phyloP scores from a whole-genome alignment of 2,113 vertebrate genomes.

The rabbit (Oryctolagus cuniculus) region mOryCun1.1 NC_091437.1:37166501-37167000 shows the following conservation, averaged over 20 bases:
- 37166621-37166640: constrained; percentile 60
- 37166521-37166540: background rate
- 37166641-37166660: constrained; percentile 97
- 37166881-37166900: constrained; percentile 89
- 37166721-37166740: constrained; percentile 73
- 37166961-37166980: constrained; percentile 88
- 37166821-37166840: constrained; percentile 96
- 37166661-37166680: constrained; percentile 97
- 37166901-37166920: constrained; percentile 98
- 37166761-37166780: background rate
- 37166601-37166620: background rate
- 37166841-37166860: constrained; percentile 88
- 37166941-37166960: constrained; percentile 87
- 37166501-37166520: background rate
- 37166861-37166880: constrained; percentile 80
- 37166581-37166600: background rate
- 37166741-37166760: constrained; percentile 60
- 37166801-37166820: constrained; percentile 94
- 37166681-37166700: constrained; percentile 97
- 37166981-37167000: constrained; percentile 81
- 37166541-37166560: rapidly evolving
- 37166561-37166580: background rate
- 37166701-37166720: constrained; percentile 90
- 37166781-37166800: constrained; percentile 80
- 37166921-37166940: constrained; percentile 92